Base-by-base conservation (phyloP, 2,797 vertebrate species). In the Mus spretus region DNA sequence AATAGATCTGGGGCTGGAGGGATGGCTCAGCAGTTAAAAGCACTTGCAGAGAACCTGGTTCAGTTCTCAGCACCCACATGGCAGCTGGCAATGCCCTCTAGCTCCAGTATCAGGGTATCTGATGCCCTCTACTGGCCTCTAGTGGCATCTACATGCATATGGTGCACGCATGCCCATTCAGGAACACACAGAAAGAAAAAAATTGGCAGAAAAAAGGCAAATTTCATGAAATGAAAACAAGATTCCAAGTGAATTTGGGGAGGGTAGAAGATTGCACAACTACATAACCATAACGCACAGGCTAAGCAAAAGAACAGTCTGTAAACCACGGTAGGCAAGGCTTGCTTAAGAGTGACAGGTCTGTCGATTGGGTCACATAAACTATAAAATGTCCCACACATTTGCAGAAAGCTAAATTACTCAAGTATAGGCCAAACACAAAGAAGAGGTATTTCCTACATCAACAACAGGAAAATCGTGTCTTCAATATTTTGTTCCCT, bases 351-450 rank as follows among this genome's bases (percentile, higher is more conserved):
- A 67, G 94, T 31, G 37, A 20, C 6, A 34, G 47, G 70, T 24
- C 63, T 75, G 14, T 84, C 11, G 59, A 59, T 89, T 85, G 94
- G 67, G n/a, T 47, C 72, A 61, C 10, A 26, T 40, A 65, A 85
- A 53, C 1, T 50, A 3, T 65, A 63, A 80, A 88, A 44, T 26
- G 6, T 61, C 75, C 0, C 94, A 0, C 63, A 34, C 50, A n/a
- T 86, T 37, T 89, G 31, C 44, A 6, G 19, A 89, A 92, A 91
- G 61, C 13, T 10, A 63, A 94, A 59, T 6, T 89, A 20, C 55
- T 82, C 59, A 98, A 93, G 90, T 83, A 63, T n/a, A 90, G 86
- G 78, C 37, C 79, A 31, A 87, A 94, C 88, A 44, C 31, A 37
- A 24, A 94, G 37, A 47, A 84, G 65, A 92, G 63, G 22, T 70